phyloP scores from a whole-genome alignment of 2,888 invertebrate species.

The Noctua janthina region DNA sequence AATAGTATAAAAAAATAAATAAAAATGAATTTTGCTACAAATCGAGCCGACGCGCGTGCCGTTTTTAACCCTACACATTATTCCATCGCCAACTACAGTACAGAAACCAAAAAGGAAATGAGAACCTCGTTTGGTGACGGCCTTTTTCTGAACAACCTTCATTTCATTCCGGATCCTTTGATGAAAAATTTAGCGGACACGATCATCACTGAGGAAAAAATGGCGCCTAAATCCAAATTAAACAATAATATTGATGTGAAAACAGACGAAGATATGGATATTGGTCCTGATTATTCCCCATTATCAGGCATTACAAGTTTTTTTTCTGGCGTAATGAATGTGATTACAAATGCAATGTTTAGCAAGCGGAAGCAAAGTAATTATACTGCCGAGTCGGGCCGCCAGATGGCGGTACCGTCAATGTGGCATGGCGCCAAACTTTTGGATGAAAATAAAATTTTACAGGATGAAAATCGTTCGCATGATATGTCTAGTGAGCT shows the following conservation, averaged over 20 bases:
- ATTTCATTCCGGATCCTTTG: conserved; percentile 81
- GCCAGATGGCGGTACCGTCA: conserved; percentile 74
- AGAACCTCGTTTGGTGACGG: conserved; percentile 76
- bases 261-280: conserved; percentile 34
- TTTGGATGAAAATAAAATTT: conserved; percentile 82
- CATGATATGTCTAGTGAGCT: conserved; percentile 67
- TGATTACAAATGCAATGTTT: conserved; percentile 81
- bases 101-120: conserved; percentile 78
- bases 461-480: conserved; percentile 66
- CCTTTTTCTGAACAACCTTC: conserved; percentile 78
- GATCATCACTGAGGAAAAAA: conserved; percentile 72
- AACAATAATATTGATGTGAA: conserved; percentile 60
- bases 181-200: conserved; percentile 86
- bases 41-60: conserved; percentile 80
- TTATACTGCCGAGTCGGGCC: conserved; percentile 76
- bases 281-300: conserved; percentile 64
- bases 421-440: conserved; percentile 81
- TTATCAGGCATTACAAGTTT: conserved; percentile 80
- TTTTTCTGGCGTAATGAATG: conserved; percentile 81
- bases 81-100: conserved; percentile 79
- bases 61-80: conserved; percentile 76
- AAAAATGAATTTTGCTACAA: conserved; percentile 80
- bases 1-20: conserved; percentile 64
- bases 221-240: conserved; percentile 60
- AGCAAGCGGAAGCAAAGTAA: conserved; percentile 75